Evolutionary conservation across 2,113 vertebrate species (phyloP).

Genomic region (Brachionichthys hirsutus): DNA sequence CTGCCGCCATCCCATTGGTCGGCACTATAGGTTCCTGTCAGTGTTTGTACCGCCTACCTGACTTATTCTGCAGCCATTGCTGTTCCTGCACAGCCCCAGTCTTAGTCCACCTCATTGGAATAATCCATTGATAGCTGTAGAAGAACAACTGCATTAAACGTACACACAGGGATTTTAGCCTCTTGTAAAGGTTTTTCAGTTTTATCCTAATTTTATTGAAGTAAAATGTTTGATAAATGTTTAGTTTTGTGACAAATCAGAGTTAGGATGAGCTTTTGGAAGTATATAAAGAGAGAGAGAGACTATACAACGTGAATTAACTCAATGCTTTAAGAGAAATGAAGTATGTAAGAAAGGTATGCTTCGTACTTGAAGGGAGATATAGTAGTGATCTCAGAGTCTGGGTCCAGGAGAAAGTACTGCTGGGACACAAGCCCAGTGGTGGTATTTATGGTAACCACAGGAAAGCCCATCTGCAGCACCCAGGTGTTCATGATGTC

Average conservation of each 20-base stretch:
- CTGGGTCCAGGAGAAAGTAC: constrained; percentile 85
- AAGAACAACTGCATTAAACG: not conserved
- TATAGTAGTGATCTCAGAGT: constrained; percentile 61
- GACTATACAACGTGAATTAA: too few species aligned
- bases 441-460: constrained; percentile 80
- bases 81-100: rapidly evolving
- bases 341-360: not conserved
- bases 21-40: not conserved
- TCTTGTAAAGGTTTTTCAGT: not conserved
- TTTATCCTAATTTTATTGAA: too few species aligned
- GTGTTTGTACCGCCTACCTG: constrained; percentile 62
- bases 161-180: not conserved
- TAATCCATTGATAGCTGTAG: constrained; percentile 85
- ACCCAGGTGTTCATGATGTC: constrained; percentile 91
- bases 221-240: too few species aligned
- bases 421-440: constrained; percentile 70
- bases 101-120: constrained; percentile 81
- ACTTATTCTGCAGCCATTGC: constrained; percentile 67
- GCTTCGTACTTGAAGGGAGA: constrained; percentile 80
- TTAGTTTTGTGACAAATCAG: too few species aligned
- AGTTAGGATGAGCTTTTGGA: too few species aligned
- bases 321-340: too few species aligned
- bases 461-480: constrained; percentile 92
- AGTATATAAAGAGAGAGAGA: too few species aligned
- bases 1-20: not conserved